Evolutionary conservation across 2,888 invertebrate genomes (phyloP).

Genomic region (Embidobia sp.): DNA sequence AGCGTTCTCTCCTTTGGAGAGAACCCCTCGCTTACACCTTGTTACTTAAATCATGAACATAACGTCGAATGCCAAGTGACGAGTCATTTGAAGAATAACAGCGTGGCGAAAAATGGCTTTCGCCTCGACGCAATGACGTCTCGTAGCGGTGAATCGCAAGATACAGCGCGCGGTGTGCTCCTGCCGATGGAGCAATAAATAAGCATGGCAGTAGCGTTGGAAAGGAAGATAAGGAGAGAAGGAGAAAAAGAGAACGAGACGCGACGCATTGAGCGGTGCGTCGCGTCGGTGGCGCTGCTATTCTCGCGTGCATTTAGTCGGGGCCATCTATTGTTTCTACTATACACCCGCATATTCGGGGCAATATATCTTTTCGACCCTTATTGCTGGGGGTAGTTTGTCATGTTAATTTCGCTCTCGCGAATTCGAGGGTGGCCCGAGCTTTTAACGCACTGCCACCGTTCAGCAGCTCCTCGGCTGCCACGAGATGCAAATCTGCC

Average conservation of each 20-base stretch:
- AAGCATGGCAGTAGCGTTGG: slow-evolving; percentile 59
- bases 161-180: slow-evolving; percentile 43
- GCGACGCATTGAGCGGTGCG: slow-evolving; percentile 30
- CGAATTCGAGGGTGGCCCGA: slow-evolving; percentile 76
- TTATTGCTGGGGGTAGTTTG: slow-evolving; percentile 82
- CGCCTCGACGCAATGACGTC: slow-evolving; percentile 22
- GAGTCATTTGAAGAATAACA: slow-evolving; percentile 58
- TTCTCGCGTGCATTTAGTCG: slow-evolving; percentile 64
- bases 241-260: slow-evolving; percentile 52
- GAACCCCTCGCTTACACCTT: slow-evolving; percentile 31
- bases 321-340: slow-evolving; percentile 79
- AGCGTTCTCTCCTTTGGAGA: neutral
- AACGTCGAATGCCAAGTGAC: slow-evolving; percentile 46
- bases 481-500: slow-evolving; percentile 80
- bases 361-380: slow-evolving; percentile 80
- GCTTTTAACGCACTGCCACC: slow-evolving; percentile 82
- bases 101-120: slow-evolving; percentile 47
- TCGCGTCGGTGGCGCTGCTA: too few species aligned
- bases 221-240: slow-evolving; percentile 61
- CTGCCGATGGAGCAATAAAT: slow-evolving; percentile 66
- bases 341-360: slow-evolving; percentile 80
- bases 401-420: slow-evolving; percentile 82
- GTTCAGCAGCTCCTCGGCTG: slow-evolving; percentile 69
- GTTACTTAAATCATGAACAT: slow-evolving; percentile 49
- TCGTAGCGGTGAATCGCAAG: slow-evolving; percentile 44